Conservation (phyloP, 1,140 invertebrate species). For the Camponotus pennsylvanicus region DNA sequence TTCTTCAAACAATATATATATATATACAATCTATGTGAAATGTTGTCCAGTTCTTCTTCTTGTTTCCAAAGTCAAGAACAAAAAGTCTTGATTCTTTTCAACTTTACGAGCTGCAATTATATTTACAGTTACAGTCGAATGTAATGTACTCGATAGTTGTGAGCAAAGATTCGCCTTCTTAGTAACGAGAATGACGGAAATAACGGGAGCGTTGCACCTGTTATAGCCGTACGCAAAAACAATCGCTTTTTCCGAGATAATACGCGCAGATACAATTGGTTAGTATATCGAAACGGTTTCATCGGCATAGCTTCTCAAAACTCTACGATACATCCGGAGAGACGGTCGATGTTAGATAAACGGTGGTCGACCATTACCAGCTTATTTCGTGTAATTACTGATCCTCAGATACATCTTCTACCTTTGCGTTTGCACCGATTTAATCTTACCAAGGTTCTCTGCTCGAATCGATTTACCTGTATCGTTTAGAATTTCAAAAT, state of each 20-base stretch:
- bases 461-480: not conserved
- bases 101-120: not conserved
- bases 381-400: slow-evolving; percentile 70
- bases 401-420: slow-evolving; percentile 65
- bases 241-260: slow-evolving; percentile 66
- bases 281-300: slow-evolving; percentile 29
- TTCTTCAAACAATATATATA: not conserved
- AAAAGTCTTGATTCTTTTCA: slow-evolving; percentile 23
- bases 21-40: not conserved
- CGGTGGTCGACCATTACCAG: slow-evolving; percentile 64
- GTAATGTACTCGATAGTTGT: slow-evolving; percentile 18
- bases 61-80: not conserved
- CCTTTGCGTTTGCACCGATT: slow-evolving; percentile 17
- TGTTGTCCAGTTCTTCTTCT: slow-evolving; percentile 30
- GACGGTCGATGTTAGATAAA: slow-evolving; percentile 69
- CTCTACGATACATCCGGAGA: slow-evolving; percentile 32
- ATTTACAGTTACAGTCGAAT: not conserved
- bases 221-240: slow-evolving; percentile 48
- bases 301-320: slow-evolving; percentile 27
- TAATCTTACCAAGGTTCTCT: slow-evolving; percentile 23
- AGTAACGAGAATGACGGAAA: slow-evolving; percentile 31
- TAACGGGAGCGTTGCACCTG: slow-evolving; percentile 63
- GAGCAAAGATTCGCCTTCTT: slow-evolving; percentile 32
- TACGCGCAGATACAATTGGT: slow-evolving; percentile 49
- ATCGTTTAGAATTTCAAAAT: slow-evolving; percentile 6